Percentiles rank a stretch among this genome's conserved stretches.
phyloP scores from a whole-genome alignment of 2,797 vertebrate genomes.

The Phrynocephalus guinanensis region DNA sequence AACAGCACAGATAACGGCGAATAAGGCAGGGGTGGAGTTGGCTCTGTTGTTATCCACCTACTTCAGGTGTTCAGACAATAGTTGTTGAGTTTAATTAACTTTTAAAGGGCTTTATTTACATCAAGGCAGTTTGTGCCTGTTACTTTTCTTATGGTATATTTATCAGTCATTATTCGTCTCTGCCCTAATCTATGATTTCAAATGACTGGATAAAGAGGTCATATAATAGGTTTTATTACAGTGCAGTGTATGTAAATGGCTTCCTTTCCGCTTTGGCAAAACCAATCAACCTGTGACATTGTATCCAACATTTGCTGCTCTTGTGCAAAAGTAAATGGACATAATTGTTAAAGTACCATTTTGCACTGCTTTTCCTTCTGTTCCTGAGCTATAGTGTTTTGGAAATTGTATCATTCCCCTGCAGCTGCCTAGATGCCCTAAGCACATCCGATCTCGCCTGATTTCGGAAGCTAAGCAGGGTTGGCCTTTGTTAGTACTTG shows the following conservation, averaged over 20 bases:
- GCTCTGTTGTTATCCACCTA: neutral
- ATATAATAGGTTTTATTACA: conserved; percentile 50
- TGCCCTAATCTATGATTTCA: conserved; percentile 49
- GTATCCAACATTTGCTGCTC: neutral
- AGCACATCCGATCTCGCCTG: too few relatives aligned
- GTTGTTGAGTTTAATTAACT: conserved; percentile 39
- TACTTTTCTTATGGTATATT: conserved; percentile 61
- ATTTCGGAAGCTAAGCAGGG: too few relatives aligned
- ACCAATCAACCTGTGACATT: neutral
- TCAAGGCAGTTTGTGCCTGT: conserved; percentile 57
- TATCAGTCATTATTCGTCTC: conserved; percentile 52
- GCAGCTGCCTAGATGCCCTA: neutral
- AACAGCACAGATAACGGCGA: conserved; percentile 34
- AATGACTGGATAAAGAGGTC: conserved; percentile 46
- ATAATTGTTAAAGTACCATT: neutral
- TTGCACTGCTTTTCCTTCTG: neutral
- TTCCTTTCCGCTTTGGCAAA: conserved; percentile 36
- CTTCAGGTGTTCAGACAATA: conserved; percentile 35
- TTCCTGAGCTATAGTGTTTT: neutral
- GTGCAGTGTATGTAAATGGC: conserved; percentile 37
- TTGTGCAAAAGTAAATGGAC: conserved; percentile 8
- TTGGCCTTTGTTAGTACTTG: too few relatives aligned
- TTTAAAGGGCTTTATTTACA: conserved; percentile 47
- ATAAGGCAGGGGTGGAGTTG: conserved; percentile 4
- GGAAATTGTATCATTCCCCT: conserved; percentile 10